Conservation (phyloP, 2,888 invertebrate genomes). For the Camptogramma bilineatum region DNA sequence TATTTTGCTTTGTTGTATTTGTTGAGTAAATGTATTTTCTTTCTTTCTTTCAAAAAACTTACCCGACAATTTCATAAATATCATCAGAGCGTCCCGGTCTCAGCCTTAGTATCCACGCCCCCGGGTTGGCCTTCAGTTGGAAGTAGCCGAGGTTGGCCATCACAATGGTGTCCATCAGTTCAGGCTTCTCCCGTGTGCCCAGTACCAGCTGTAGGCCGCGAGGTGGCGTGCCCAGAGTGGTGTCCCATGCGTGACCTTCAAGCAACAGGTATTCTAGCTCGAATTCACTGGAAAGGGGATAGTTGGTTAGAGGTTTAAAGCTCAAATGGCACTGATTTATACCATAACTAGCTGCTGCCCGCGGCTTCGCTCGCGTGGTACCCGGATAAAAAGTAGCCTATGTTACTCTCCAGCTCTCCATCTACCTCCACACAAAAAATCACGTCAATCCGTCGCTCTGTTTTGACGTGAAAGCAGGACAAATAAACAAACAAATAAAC, state of each 20-base stretch:
- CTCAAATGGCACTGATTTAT: neutral
- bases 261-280: conserved; percentile 97
- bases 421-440: too few relatives aligned
- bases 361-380: too few relatives aligned
- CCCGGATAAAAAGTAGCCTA: too few relatives aligned
- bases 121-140: conserved; percentile 97
- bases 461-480: too few relatives aligned
- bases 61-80: conserved; percentile 96
- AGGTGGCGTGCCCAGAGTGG: conserved; percentile 95
- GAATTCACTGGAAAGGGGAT: conserved; percentile 90
- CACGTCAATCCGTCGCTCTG: too few relatives aligned
- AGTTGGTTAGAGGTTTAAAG: neutral
- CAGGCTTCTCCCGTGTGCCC: conserved; percentile 91
- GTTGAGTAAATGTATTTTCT: too few relatives aligned
- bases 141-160: conserved; percentile 99
- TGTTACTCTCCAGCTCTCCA: too few relatives aligned
- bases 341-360: too few relatives aligned
- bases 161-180: conserved; percentile 98
- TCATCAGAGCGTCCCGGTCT: conserved; percentile 97
- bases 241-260: conserved; percentile 98
- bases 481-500: too few relatives aligned
- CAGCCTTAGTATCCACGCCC: conserved; percentile 95
- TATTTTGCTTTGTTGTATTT: too few relatives aligned
- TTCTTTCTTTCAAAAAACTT: too few relatives aligned
- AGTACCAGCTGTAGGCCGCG: conserved; percentile 98